These are phyloP conservation scores for Myotis brandtii DNA, from an alignment of 2,113 vertebrate species.

Conservation along the genomic window DNA sequence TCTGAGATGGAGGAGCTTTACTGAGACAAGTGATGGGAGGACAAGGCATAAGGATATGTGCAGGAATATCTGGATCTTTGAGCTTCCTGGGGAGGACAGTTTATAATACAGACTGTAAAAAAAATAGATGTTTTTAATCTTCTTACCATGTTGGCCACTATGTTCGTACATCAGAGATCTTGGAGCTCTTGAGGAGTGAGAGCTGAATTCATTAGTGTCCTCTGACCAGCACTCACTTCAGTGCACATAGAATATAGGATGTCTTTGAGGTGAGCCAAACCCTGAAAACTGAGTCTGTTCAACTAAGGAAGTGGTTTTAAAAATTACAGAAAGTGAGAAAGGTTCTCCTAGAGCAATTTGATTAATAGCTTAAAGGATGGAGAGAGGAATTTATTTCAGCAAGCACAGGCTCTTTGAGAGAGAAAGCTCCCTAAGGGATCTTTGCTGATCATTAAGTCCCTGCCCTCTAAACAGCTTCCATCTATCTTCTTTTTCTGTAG, in stretches of 20 bases:
- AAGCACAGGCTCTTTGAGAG: background rate
- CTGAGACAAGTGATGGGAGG: background rate
- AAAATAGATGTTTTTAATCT: background rate
- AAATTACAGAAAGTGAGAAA: background rate
- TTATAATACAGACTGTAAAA: background rate
- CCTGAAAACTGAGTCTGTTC: background rate
- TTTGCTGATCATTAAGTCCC: background rate
- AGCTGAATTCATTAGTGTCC: background rate
- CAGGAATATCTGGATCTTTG: background rate
- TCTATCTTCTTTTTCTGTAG: constrained; percentile 64
- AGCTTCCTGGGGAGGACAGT: background rate
- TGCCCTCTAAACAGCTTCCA: background rate
- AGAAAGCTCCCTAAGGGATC: background rate
- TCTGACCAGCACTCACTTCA: background rate
- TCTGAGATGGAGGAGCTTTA: background rate
- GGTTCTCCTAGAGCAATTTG: background rate
- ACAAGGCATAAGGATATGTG: fast-evolving
- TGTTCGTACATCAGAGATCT: background rate
- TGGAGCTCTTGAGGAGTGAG: background rate
- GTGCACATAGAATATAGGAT: background rate
- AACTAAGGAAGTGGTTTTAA: background rate
- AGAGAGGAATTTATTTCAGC: background rate
- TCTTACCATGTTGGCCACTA: background rate
- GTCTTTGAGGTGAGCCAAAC: background rate
- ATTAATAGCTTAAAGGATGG: background rate